These are phyloP conservation scores for Pegea sp. DNA, from an alignment of 23 tunicate genomes.

Conservation along the genomic window DNA sequence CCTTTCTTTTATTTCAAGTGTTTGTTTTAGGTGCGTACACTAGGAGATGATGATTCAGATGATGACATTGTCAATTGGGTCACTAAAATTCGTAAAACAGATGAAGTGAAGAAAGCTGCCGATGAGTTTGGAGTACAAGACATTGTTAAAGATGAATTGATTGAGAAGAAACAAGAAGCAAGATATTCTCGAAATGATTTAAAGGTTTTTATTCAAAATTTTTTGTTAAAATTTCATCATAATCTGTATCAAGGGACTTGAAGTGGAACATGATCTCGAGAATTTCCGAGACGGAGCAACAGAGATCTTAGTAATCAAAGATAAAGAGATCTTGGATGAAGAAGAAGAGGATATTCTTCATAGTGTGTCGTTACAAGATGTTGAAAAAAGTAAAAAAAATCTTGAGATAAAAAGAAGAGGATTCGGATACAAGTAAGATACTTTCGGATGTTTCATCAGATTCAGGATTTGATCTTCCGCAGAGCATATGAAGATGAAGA, in stretches of 20 bases:
- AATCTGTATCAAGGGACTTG: conserved; percentile 45
- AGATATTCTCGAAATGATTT: conserved; percentile 40
- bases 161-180: conserved; percentile 8
- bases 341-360: conserved; percentile 83
- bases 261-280: conserved; percentile 71
- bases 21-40: conserved; percentile 22
- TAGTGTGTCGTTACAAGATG: conserved; percentile 45
- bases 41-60: conserved; percentile 77
- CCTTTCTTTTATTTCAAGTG: not conserved
- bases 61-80: conserved; percentile 77
- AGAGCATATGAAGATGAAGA: conserved; percentile 91
- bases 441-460: not conserved
- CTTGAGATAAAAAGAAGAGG: conserved; percentile 36
- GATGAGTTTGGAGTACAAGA: conserved; percentile 60
- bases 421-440: conserved; percentile 31
- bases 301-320: conserved; percentile 69
- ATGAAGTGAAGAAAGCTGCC: conserved; percentile 8
- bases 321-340: conserved; percentile 58
- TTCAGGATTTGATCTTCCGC: not conserved
- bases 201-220: conserved; percentile 4
- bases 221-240: not conserved
- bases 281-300: conserved; percentile 65
- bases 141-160: conserved; percentile 32
- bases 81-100: conserved; percentile 24
- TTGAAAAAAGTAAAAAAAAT: conserved; percentile 56